These are phyloP conservation scores for Chorisops tibialis DNA, from an alignment of 2,888 invertebrate genomes.

Conservation along the genomic window DNA sequence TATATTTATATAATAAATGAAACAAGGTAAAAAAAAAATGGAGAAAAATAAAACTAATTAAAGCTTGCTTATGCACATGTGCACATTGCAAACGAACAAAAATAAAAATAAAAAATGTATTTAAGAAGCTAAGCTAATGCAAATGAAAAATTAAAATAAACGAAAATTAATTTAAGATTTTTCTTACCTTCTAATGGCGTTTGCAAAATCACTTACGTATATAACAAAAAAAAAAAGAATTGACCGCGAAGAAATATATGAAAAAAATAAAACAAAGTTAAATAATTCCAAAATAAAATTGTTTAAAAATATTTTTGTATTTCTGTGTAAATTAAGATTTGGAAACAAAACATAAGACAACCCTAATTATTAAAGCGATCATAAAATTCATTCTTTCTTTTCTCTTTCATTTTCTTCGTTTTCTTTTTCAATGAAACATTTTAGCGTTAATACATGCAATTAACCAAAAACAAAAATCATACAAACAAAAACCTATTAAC, in stretches of 20 bases:
- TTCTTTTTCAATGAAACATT: background rate
- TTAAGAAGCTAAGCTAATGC: background rate
- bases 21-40: background rate
- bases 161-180: background rate
- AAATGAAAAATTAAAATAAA: background rate
- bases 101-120: background rate
- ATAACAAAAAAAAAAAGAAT: background rate
- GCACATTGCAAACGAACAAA: slow-evolving; percentile 1
- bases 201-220: background rate
- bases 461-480: background rate
- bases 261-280: background rate
- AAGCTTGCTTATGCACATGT: slow-evolving; percentile 11
- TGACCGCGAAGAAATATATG: background rate
- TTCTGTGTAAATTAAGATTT: slow-evolving; percentile 26
- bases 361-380: background rate
- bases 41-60: background rate
- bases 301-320: slow-evolving; percentile 33
- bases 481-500: background rate
- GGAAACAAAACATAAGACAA: background rate
- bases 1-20: background rate
- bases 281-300: slow-evolving; percentile 22
- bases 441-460: background rate
- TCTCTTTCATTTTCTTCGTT: background rate
- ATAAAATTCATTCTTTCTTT: background rate
- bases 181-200: background rate